Percentiles rank a stretch among this genome's conserved stretches.
phyloP scores from a whole-genome alignment of 2,113 vertebrate species.

The Mormoops blainvillei region DNA sequence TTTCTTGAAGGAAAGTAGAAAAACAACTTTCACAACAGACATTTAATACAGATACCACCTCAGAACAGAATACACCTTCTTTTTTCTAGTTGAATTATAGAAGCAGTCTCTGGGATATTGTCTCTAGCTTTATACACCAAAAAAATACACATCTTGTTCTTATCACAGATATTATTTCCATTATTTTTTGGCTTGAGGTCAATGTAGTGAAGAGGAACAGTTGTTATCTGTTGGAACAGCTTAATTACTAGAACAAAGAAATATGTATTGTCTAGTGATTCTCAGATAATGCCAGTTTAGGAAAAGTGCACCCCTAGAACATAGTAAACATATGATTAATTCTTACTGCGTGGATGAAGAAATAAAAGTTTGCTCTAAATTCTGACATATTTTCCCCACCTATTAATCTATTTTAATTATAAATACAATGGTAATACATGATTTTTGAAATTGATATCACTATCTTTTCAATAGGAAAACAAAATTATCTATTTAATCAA shows the following conservation, averaged over 20 bases:
- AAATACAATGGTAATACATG: background rate
- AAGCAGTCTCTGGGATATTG: background rate
- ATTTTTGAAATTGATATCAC: background rate
- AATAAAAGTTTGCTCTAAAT: background rate
- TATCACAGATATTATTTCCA: background rate
- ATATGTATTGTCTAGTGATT: background rate
- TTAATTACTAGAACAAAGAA: background rate
- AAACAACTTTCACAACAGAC: background rate
- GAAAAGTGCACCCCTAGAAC: background rate
- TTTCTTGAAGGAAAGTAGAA: conserved; percentile 7
- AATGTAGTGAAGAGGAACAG: background rate
- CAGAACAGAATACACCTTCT: background rate
- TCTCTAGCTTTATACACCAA: background rate
- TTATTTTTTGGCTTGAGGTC: background rate
- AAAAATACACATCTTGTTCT: background rate
- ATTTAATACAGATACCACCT: background rate
- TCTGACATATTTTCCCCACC: background rate
- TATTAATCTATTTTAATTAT: background rate
- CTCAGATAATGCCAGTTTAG: background rate
- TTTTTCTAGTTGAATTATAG: background rate
- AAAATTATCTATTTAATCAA: conserved; percentile 3
- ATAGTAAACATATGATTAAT: background rate
- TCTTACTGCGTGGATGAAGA: background rate
- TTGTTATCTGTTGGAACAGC: background rate
- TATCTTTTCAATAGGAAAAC: conserved; percentile 4